These are phyloP conservation scores for Arge pagana DNA, from an alignment of 2,888 invertebrate species.

Conservation along the genomic window DNA sequence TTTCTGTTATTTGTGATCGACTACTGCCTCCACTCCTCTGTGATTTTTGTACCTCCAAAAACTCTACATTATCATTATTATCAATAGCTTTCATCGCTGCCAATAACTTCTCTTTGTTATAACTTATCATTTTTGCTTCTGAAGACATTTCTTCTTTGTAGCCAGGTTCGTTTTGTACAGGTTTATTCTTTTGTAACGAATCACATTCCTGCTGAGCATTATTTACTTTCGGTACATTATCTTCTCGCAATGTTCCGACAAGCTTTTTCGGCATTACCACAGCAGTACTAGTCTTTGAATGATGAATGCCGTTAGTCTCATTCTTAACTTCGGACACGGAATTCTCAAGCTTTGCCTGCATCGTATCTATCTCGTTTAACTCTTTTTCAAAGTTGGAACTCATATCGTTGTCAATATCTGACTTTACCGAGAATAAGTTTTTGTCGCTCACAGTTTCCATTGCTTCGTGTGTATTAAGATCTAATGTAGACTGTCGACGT, in stretches of 20 bases:
- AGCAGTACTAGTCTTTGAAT: not conserved
- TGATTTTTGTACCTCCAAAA: slow-evolving; percentile 35
- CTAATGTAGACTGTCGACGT: not conserved
- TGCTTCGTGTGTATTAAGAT: not conserved
- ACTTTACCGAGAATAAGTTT: not conserved
- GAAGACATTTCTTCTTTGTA: slow-evolving; percentile 30
- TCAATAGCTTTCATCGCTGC: slow-evolving; percentile 70
- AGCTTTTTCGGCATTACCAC: not conserved
- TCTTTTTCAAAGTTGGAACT: slow-evolving; percentile 6
- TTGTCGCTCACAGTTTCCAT: slow-evolving; percentile 4
- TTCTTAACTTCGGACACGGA: slow-evolving; percentile 9
- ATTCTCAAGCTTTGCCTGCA: slow-evolving; percentile 10
- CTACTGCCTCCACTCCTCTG: slow-evolving; percentile 32
- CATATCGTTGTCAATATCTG: not conserved
- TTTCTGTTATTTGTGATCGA: slow-evolving; percentile 49
- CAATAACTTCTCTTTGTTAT: slow-evolving; percentile 64
- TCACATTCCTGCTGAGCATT: slow-evolving; percentile 1
- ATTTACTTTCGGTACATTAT: slow-evolving; percentile 6
- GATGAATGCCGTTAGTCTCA: slow-evolving; percentile 8
- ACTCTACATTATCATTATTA: slow-evolving; percentile 56
- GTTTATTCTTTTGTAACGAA: not conserved
- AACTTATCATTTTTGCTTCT: slow-evolving; percentile 38
- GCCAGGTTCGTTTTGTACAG: not conserved
- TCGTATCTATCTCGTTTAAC: slow-evolving; percentile 5
- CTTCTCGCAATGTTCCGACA: not conserved